Evolutionary conservation across 2,797 vertebrate species (phyloP).

Genomic region (Galagoides demidoff): DNA sequence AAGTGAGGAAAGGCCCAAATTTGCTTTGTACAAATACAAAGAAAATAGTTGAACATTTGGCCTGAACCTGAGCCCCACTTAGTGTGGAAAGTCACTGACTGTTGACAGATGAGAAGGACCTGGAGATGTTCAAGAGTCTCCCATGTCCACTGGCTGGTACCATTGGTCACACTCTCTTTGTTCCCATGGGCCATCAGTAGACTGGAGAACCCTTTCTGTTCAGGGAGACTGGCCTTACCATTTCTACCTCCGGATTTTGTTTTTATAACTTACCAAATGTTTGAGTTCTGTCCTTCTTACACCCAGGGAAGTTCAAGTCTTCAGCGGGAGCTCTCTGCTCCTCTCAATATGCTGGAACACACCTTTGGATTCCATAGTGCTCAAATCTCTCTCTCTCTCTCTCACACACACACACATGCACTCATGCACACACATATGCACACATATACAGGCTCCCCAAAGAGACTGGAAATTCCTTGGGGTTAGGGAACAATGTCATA

Average conservation of each 20-base stretch:
- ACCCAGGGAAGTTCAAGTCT: neutral
- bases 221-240: neutral
- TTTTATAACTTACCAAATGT: neutral
- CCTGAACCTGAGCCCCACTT: neutral
- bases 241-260: neutral
- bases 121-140: neutral
- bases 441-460: neutral
- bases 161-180: accelerated
- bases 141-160: neutral
- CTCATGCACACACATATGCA: neutral
- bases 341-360: neutral
- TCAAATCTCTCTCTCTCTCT: neutral
- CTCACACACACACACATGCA: neutral
- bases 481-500: neutral
- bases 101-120: neutral
- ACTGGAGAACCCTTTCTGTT: neutral
- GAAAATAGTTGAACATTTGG: neutral
- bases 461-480: neutral
- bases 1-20: neutral
- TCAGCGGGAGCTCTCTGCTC: neutral
- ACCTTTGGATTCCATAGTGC: neutral
- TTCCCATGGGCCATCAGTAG: neutral
- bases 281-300: neutral
- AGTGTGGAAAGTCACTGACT: neutral
- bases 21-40: neutral